A percentile compares a stretch with the other conserved stretches of the same genome.
Conservation (phyloP, 1,140 invertebrate genomes). For the Pachypsylla venusta region DNA sequence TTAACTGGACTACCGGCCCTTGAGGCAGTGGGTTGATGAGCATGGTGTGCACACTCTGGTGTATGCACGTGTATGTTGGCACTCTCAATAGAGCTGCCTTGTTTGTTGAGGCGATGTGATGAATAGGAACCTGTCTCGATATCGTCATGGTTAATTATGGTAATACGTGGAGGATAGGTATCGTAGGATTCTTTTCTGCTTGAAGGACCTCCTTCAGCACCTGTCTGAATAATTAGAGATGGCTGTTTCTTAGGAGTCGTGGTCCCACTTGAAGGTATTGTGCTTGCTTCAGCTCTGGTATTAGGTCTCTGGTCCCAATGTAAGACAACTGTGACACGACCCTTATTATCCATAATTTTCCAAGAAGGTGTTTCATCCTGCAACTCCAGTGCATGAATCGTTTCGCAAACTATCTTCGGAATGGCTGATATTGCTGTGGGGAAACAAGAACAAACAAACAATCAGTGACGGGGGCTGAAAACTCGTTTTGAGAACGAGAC, state of each 20-base stretch:
- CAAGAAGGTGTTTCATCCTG: slow-evolving; percentile 90
- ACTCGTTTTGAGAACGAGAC: background rate
- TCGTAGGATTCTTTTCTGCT: slow-evolving; percentile 26
- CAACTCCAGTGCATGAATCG: slow-evolving; percentile 79
- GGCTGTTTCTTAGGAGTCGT: slow-evolving; percentile 48
- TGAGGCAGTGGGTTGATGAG: slow-evolving; percentile 44
- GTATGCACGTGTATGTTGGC: slow-evolving; percentile 50
- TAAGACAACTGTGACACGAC: slow-evolving; percentile 79
- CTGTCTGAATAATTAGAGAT: slow-evolving; percentile 58
- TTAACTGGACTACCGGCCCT: slow-evolving; percentile 40
- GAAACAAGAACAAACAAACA: background rate
- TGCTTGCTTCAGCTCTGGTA: slow-evolving; percentile 33
- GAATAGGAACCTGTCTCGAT: slow-evolving; percentile 25
- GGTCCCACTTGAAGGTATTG: slow-evolving; percentile 39
- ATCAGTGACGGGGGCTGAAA: background rate
- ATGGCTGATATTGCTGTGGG: slow-evolving; percentile 78
- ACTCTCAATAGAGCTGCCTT: slow-evolving; percentile 55
- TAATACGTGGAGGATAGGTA: slow-evolving; percentile 56
- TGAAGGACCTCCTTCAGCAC: slow-evolving; percentile 37
- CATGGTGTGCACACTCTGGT: slow-evolving; percentile 62
- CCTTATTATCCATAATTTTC: slow-evolving; percentile 94
- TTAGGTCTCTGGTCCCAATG: slow-evolving; percentile 66
- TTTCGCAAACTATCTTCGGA: slow-evolving; percentile 90
- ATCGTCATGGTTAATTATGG: slow-evolving; percentile 78
- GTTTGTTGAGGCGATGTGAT: slow-evolving; percentile 38